These are phyloP conservation scores for Metridium senile DNA, from an alignment of 92 coral and sea anemone species.

Conservation along the genomic window DNA sequence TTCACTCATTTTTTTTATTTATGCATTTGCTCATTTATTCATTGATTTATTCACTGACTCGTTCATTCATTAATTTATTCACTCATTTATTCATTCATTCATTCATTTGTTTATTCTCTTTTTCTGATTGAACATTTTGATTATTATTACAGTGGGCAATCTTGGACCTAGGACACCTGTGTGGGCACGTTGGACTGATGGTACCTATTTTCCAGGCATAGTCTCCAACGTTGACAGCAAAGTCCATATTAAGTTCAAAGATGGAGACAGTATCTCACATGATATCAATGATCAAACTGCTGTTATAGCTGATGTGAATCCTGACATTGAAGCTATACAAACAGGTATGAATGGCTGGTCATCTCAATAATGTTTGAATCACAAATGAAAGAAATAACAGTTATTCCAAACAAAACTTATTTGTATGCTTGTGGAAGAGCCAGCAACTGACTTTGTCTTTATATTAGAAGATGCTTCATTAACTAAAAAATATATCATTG, in stretches of 20 bases:
- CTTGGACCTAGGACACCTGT: slow-evolving; percentile 54
- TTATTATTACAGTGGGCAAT: slow-evolving; percentile 33
- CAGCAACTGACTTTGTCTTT: no score
- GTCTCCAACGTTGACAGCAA: slow-evolving; percentile 49
- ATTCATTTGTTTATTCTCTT: background rate
- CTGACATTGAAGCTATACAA: slow-evolving; percentile 56
- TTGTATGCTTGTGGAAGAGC: no score
- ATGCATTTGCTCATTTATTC: background rate
- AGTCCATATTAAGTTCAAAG: slow-evolving; percentile 58
- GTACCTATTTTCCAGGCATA: slow-evolving; percentile 47
- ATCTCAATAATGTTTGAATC: no score
- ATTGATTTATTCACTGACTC: background rate
- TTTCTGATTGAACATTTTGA: background rate
- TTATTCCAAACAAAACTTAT: no score
- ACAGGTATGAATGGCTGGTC: slow-evolving; percentile 11
- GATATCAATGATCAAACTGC: slow-evolving; percentile 41
- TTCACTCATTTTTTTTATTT: no score
- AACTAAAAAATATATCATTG: no score
- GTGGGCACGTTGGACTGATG: slow-evolving; percentile 61
- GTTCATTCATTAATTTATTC: background rate
- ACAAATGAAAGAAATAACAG: no score
- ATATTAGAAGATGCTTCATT: no score
- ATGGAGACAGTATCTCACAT: slow-evolving; percentile 56
- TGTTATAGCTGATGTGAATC: slow-evolving; percentile 52
- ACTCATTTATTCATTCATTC: background rate